Evolutionary conservation across 2,113 vertebrate species (phyloP).

Genomic region (Nanger granti): DNA sequence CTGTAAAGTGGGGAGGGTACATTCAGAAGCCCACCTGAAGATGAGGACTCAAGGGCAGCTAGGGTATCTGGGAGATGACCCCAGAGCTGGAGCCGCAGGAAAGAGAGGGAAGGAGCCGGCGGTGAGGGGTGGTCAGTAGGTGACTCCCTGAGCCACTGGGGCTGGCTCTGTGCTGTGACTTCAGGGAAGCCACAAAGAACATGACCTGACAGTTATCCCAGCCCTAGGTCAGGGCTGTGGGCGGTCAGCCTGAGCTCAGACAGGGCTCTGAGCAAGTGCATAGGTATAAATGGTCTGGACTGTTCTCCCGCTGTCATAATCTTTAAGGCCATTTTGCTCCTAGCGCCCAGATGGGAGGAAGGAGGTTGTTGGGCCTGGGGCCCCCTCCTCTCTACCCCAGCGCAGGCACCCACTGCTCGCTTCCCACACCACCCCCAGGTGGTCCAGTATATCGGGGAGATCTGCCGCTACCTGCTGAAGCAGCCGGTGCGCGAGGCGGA

Average conservation of each 20-base stretch:
- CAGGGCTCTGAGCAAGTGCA: not conserved
- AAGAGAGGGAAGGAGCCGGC: not conserved
- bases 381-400: too few species aligned
- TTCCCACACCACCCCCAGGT: conserved; percentile 75
- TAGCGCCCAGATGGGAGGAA: not conserved
- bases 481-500: conserved; percentile 81
- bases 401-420: rapidly evolving
- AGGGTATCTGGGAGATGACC: not conserved
- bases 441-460: conserved; percentile 93
- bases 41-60: not conserved
- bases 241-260: not conserved
- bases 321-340: not conserved
- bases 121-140: not conserved
- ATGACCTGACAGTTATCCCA: not conserved
- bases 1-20: not conserved
- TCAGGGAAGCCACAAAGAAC: not conserved
- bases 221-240: too few species aligned
- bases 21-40: not conserved
- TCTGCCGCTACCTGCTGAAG: conserved; percentile 89
- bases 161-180: not conserved
- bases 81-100: not conserved
- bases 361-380: not conserved
- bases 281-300: not conserved
- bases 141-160: not conserved
- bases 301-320: not conserved